A percentile compares a stretch with the other conserved stretches of the same genome.
phyloP scores from a whole-genome alignment of 1,140 invertebrate genomes.

The Holcopasites calliopsidis region DNA sequence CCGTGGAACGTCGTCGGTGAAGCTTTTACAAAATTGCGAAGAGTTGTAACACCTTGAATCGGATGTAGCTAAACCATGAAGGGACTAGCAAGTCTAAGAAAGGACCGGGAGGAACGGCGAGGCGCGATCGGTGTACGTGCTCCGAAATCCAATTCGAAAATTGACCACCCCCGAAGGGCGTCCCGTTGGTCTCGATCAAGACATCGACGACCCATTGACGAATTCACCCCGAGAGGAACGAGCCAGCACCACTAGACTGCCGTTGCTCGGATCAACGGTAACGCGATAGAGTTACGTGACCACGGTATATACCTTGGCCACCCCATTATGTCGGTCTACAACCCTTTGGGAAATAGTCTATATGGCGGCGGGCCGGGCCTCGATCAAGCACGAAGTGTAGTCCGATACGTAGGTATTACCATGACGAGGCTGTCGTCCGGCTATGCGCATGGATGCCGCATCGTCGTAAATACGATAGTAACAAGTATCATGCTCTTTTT shows the following conservation, averaged over 20 bases:
- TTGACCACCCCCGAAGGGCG: conserved; percentile 42
- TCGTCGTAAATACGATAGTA: too few relatives aligned
- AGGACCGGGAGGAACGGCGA: conserved; percentile 30
- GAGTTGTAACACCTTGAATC: too few relatives aligned
- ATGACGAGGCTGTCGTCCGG: conserved; percentile 34
- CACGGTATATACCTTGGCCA: conserved; percentile 60
- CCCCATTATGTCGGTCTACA: conserved; percentile 69
- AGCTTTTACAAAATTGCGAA: too few relatives aligned
- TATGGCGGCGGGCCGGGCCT: conserved; percentile 54
- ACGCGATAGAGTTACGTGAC: conserved; percentile 63
- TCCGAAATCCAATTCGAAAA: conserved; percentile 60
- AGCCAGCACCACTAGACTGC: conserved; percentile 7
- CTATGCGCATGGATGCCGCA: conserved; percentile 16
- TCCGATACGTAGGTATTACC: conserved; percentile 72
- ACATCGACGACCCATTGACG: conserved; percentile 49
- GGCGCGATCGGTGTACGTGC: conserved; percentile 61
- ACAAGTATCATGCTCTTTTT: too few relatives aligned
- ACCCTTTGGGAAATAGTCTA: conserved; percentile 75
- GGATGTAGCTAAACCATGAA: neutral
- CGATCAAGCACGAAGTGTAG: conserved; percentile 75
- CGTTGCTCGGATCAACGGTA: conserved; percentile 43
- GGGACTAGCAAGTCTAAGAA: too few relatives aligned
- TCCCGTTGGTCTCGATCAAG: conserved; percentile 11
- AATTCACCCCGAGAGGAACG: conserved; percentile 54
- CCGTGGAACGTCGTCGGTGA: conserved; percentile 59